Conservation (phyloP, 2,888 invertebrate genomes). For the Onthophagus sagittarius region DNA sequence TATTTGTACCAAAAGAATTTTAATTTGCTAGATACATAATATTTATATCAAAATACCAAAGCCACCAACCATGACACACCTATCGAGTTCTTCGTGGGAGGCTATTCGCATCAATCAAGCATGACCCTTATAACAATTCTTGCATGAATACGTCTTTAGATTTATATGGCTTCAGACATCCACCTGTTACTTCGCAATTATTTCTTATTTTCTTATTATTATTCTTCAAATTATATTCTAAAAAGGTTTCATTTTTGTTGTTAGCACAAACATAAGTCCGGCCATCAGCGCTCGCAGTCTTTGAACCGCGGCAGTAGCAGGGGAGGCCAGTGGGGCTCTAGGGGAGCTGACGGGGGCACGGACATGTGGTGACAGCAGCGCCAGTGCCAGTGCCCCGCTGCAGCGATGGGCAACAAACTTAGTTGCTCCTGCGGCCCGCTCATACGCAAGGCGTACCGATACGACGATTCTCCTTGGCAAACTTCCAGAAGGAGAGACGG, state of each 20-base stretch:
- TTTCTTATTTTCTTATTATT: no score
- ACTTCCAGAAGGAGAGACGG: constrained; percentile 80
- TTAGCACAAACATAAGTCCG: constrained; percentile 55
- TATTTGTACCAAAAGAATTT: no score
- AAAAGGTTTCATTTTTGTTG: constrained; percentile 13
- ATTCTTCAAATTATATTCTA: not conserved
- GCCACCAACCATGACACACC: not conserved
- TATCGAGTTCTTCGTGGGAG: not conserved
- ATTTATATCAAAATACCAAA: no score
- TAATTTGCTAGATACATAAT: no score
- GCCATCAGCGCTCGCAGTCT: constrained; percentile 71
- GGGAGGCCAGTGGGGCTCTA: constrained; percentile 42
- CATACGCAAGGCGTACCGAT: constrained; percentile 93
- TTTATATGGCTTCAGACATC: no score
- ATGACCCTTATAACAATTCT: not conserved
- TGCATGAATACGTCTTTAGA: not conserved
- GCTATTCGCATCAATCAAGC: not conserved
- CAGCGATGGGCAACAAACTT: constrained; percentile 94
- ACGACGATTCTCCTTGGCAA: constrained; percentile 95
- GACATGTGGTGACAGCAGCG: constrained; percentile 78
- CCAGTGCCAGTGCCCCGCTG: constrained; percentile 48
- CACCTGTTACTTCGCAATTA: not conserved
- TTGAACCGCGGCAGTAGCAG: constrained; percentile 62
- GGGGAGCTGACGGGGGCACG: constrained; percentile 52
- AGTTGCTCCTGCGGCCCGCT: constrained; percentile 96